These are phyloP conservation scores for Melanostoma scalare DNA, from an alignment of 2,888 invertebrate genomes.

Conservation along the genomic window DNA sequence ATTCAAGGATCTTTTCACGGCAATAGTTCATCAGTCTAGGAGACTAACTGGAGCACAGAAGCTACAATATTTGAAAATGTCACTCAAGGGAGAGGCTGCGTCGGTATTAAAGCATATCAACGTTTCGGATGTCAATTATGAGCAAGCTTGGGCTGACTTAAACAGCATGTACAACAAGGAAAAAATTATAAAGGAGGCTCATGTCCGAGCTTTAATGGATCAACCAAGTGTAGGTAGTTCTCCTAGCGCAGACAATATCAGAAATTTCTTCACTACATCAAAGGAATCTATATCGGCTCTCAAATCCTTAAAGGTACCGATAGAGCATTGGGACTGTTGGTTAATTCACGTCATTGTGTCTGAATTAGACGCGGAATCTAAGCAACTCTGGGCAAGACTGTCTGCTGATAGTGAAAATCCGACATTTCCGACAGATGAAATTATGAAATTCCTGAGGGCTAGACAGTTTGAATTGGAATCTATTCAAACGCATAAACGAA, in stretches of 20 bases:
- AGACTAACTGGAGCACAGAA: constrained; percentile 4
- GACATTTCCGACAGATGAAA: constrained; percentile 18
- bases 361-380: background rate
- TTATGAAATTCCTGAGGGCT: constrained; percentile 1
- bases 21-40: constrained; percentile 12
- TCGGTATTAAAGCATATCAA: constrained; percentile 2
- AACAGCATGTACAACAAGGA: constrained; percentile 21
- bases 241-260: background rate
- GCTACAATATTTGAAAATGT: constrained; percentile 16
- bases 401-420: background rate
- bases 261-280: background rate
- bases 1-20: constrained; percentile 14
- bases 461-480: background rate
- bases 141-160: constrained; percentile 15
- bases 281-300: constrained; percentile 5
- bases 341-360: background rate
- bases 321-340: constrained; percentile 2
- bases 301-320: background rate
- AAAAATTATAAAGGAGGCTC: constrained; percentile 1
- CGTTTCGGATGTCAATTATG: constrained; percentile 9
- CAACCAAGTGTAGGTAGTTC: background rate
- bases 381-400: constrained; percentile 1
- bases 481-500: background rate
- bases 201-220: constrained; percentile 12
- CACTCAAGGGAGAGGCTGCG: constrained; percentile 12